These are phyloP conservation scores for Lacerta viridis DNA, from an alignment of 2,797 vertebrate species.

Conservation along the genomic window DNA sequence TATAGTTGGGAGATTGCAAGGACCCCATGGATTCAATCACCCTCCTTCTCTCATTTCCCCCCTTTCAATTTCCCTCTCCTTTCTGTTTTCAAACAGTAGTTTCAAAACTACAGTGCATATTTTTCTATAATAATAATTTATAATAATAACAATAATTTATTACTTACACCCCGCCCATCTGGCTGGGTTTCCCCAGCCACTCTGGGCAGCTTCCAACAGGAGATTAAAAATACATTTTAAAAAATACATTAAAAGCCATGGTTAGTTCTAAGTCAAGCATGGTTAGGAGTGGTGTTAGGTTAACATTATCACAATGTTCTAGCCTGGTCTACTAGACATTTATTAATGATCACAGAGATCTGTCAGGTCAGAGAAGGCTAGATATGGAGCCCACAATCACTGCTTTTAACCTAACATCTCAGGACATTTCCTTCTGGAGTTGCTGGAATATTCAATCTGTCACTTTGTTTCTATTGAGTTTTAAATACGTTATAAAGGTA, in stretches of 20 bases:
- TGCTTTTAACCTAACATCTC: background rate
- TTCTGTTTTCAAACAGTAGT: background rate
- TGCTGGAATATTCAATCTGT: slow-evolving; percentile 56
- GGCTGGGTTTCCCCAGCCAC: too few relatives aligned
- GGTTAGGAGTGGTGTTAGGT: background rate
- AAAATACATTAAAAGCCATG: background rate
- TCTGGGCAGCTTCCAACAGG: too few relatives aligned
- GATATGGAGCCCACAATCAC: background rate
- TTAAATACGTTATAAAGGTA: slow-evolving; percentile 31
- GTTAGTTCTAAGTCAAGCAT: background rate
- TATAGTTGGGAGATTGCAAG: background rate
- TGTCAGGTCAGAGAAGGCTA: background rate
- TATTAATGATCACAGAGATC: background rate
- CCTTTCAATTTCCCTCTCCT: background rate
- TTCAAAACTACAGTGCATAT: background rate
- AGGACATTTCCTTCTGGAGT: slow-evolving; percentile 7
- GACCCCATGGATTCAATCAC: background rate
- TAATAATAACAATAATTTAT: too few relatives aligned
- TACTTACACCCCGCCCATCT: too few relatives aligned
- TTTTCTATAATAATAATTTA: too few relatives aligned
- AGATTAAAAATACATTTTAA: too few relatives aligned
- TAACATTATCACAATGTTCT: background rate
- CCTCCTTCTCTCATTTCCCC: background rate
- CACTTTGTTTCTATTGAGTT: slow-evolving; percentile 63
- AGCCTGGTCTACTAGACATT: background rate